phyloP scores from a whole-genome alignment of 2,113 vertebrate genomes.

The Crotophaga sulcirostris region DNA sequence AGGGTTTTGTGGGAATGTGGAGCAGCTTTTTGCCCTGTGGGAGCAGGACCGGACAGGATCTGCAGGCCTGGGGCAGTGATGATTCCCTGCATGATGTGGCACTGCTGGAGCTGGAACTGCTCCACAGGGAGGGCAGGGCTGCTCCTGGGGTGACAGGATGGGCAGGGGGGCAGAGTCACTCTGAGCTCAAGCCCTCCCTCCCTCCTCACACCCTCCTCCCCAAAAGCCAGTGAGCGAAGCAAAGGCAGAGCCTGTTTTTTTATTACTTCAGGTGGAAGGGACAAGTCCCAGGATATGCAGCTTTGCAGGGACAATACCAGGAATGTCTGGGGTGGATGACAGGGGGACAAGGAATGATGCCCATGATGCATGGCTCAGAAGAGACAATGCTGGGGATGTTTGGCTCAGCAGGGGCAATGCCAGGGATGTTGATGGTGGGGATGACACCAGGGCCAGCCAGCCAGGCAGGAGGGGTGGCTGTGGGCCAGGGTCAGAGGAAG shows the following conservation, averaged over 20 bases:
- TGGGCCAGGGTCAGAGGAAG: constrained; percentile 39
- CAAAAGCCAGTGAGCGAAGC: background rate
- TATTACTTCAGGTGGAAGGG: background rate
- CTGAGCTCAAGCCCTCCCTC: background rate
- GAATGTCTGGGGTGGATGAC: no score
- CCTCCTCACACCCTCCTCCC: background rate
- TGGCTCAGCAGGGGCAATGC: rapidly evolving
- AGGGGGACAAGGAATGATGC: background rate
- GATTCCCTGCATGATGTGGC: rapidly evolving
- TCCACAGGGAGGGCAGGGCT: no score
- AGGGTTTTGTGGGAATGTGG: rapidly evolving
- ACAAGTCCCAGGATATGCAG: rapidly evolving
- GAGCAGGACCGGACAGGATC: rapidly evolving
- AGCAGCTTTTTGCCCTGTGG: no score
- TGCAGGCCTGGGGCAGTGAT: no score
- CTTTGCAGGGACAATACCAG: background rate
- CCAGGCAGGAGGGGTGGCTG: background rate
- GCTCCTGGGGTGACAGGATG: no score
- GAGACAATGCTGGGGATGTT: rapidly evolving
- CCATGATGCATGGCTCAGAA: background rate
- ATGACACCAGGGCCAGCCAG: rapidly evolving
- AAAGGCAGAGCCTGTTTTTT: background rate
- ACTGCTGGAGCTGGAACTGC: background rate
- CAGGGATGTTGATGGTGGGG: background rate
- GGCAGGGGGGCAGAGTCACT: background rate